A percentile compares a stretch with the other conserved stretches of the same genome.
These are phyloP conservation scores for Hedya salicella DNA, from an alignment of 2,888 invertebrate species.

Conservation along the genomic window DNA sequence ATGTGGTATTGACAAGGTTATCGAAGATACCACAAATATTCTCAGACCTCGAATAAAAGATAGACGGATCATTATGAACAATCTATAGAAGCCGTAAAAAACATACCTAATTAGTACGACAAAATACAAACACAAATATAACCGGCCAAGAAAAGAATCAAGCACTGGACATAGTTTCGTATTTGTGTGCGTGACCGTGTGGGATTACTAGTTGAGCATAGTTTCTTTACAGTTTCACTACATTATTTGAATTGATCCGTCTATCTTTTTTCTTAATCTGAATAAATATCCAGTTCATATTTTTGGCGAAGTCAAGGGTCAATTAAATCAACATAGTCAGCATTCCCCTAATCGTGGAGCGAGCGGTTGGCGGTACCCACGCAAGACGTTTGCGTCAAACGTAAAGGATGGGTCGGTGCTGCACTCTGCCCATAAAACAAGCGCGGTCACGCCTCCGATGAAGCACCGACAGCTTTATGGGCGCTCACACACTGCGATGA, in stretches of 20 bases:
- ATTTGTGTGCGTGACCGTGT: no score
- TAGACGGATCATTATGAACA: background rate
- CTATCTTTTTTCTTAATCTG: no score
- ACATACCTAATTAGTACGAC: no score
- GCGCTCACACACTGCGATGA: background rate
- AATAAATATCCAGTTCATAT: no score
- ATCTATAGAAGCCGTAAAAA: no score
- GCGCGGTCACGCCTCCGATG: constrained; percentile 71
- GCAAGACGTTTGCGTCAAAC: constrained; percentile 35
- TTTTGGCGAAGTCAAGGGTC: background rate
- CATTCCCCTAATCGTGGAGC: constrained; percentile 26
- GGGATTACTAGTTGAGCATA: no score
- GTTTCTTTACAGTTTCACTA: no score
- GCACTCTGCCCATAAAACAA: constrained; percentile 68
- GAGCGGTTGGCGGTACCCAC: constrained; percentile 33
- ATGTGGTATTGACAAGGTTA: constrained; percentile 23
- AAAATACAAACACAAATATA: no score
- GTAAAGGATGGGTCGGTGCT: constrained; percentile 36
- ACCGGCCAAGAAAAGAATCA: no score
- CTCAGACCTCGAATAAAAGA: no score
- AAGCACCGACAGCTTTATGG: constrained; percentile 74
- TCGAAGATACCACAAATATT: constrained; percentile 17
- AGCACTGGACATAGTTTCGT: no score
- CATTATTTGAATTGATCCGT: no score
- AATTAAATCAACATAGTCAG: constrained; percentile 12